Evolutionary conservation across 2,113 vertebrate species (phyloP).

Genomic region (Proteles cristata): DNA sequence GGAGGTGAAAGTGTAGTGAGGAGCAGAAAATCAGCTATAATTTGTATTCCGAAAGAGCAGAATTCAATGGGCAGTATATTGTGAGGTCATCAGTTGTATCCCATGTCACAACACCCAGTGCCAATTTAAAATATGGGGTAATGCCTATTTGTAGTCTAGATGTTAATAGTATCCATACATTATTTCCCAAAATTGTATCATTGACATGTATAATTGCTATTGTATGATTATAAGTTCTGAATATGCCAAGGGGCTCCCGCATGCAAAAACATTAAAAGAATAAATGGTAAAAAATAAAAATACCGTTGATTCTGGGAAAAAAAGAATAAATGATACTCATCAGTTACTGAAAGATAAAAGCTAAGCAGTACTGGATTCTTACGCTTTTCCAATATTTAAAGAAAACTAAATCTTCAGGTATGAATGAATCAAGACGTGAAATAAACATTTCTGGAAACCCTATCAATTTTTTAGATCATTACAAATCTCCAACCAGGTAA

Average conservation of each 20-base stretch:
- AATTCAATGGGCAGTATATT: background rate
- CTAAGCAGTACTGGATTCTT: background rate
- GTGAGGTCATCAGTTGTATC: background rate
- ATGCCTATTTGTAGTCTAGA: background rate
- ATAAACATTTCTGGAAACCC: background rate
- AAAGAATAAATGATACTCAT: background rate
- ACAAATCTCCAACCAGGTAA: background rate
- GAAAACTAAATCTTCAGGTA: background rate
- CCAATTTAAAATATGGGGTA: conserved; percentile 11
- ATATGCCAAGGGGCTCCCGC: background rate
- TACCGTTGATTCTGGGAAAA: too few relatives aligned
- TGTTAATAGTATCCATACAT: background rate
- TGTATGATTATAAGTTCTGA: background rate
- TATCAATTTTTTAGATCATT: background rate
- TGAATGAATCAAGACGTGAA: background rate
- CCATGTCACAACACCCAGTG: background rate
- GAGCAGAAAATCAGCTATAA: background rate
- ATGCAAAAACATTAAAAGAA: background rate
- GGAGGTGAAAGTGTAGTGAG: background rate
- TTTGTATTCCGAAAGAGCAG: background rate
- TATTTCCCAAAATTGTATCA: background rate
- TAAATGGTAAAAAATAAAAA: background rate
- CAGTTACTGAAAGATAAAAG: conserved; percentile 21
- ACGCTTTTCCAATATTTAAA: background rate
- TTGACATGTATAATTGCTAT: background rate